Evolutionary conservation across 1,140 invertebrate species (phyloP).

Genomic region (Muscidifurax raptorellus): DNA sequence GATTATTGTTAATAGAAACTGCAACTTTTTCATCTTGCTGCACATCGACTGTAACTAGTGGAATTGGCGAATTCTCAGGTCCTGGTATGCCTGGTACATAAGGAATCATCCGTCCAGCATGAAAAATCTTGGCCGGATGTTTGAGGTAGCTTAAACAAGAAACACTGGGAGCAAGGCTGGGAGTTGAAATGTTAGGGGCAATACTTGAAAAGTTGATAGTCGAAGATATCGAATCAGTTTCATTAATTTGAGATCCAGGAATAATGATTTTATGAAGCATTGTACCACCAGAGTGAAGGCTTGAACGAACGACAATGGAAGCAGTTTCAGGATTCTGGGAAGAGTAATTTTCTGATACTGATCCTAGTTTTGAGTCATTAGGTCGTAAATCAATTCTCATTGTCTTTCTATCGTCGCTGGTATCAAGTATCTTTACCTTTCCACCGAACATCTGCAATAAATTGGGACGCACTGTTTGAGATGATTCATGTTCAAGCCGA

Average conservation of each 20-base stretch:
- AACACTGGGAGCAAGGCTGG: conserved; percentile 76
- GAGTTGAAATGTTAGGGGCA: conserved; percentile 77
- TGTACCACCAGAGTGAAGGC: conserved; percentile 84
- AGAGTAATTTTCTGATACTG: conserved; percentile 10
- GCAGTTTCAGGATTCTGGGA: conserved; percentile 74
- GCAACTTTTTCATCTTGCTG: background rate
- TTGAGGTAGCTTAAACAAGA: conserved; percentile 66
- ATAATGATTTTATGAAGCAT: conserved; percentile 76
- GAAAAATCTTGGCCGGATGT: conserved; percentile 67
- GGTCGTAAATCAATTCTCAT: conserved; percentile 80
- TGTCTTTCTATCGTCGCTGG: conserved; percentile 81
- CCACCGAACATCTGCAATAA: conserved; percentile 86
- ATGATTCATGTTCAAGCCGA: conserved; percentile 75
- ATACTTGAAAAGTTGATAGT: conserved; percentile 72
- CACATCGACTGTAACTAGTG: background rate
- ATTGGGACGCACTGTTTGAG: conserved; percentile 73
- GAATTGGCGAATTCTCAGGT: conserved; percentile 78
- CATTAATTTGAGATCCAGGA: background rate
- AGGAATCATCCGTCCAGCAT: conserved; percentile 84
- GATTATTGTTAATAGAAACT: background rate
- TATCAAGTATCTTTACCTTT: conserved; percentile 84
- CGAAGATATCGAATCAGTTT: background rate
- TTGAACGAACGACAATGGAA: conserved; percentile 82
- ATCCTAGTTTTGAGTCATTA: conserved; percentile 65
- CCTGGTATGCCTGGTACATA: conserved; percentile 92